phyloP scores from a whole-genome alignment of 2,797 vertebrate genomes.

The Coregonus ussuriensis region DNA sequence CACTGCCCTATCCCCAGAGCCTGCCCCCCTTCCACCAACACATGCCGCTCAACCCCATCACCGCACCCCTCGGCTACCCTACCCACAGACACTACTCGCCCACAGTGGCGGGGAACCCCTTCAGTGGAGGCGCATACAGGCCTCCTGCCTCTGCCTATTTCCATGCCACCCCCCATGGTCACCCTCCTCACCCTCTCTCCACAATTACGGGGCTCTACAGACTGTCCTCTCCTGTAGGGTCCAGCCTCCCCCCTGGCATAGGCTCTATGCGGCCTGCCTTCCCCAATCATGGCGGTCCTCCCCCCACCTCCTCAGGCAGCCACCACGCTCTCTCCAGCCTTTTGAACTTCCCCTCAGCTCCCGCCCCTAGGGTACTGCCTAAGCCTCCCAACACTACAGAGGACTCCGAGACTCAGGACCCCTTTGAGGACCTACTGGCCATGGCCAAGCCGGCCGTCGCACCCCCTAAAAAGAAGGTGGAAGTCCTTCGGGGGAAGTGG shows the following conservation, averaged over 20 bases:
- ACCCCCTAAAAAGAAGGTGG: conserved; percentile 82
- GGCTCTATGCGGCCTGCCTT: conserved; percentile 45
- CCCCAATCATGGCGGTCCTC: conserved; percentile 45
- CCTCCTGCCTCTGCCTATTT: conserved; percentile 73
- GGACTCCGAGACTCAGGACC: conserved; percentile 81
- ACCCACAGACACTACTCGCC: conserved; percentile 74
- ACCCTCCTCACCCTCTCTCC: conserved; percentile 70
- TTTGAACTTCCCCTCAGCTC: conserved; percentile 62
- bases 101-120: conserved; percentile 78
- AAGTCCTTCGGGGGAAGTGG: conserved; percentile 89
- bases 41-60: conserved; percentile 85
- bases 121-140: conserved; percentile 72
- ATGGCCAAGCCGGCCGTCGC: conserved; percentile 79
- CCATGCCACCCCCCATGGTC: conserved; percentile 66
- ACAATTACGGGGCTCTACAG: conserved; percentile 82
- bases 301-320: conserved; percentile 77
- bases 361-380: conserved; percentile 59
- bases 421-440: conserved; percentile 89
- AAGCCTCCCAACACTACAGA: conserved; percentile 69
- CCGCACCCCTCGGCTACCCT: conserved; percentile 72
- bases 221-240: conserved; percentile 73
- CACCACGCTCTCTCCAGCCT: conserved; percentile 73
- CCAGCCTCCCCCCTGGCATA: conserved; percentile 66
- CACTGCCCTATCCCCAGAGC: conserved; percentile 70
- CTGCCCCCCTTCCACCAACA: conserved; percentile 74